Conservation (phyloP, 2,888 invertebrate species). For the Graphium colonna region DNA sequence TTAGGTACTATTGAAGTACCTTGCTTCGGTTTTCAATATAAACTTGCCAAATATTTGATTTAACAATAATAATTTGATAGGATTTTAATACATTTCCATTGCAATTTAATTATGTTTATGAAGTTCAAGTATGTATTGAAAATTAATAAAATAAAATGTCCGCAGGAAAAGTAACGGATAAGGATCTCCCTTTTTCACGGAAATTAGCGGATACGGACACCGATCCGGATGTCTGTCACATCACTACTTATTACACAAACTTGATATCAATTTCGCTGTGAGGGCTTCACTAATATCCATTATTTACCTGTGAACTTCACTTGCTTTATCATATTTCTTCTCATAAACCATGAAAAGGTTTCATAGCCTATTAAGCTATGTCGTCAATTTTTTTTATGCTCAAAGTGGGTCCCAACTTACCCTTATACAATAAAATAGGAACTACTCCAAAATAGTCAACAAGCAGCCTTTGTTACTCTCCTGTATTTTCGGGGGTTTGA, state of each 20-base stretch:
- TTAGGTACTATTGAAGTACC: too few species aligned
- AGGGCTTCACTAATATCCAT: background rate
- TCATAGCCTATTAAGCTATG: background rate
- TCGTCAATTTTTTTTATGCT: slow-evolving; percentile 24
- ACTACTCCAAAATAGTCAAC: slow-evolving; percentile 57
- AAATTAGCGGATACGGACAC: too few species aligned
- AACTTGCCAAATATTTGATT: too few species aligned
- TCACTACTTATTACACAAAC: background rate
- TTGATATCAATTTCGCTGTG: background rate
- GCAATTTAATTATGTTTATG: too few species aligned
- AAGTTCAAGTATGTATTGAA: too few species aligned
- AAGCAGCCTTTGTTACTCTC: slow-evolving; percentile 30
- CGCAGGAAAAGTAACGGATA: too few species aligned
- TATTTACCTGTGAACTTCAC: slow-evolving; percentile 20
- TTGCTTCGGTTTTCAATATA: too few species aligned
- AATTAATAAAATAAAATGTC: too few species aligned
- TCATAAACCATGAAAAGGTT: background rate
- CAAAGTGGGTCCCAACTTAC: slow-evolving; percentile 31
- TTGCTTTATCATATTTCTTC: slow-evolving; percentile 14
- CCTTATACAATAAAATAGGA: slow-evolving; percentile 31
- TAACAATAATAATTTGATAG: too few species aligned
- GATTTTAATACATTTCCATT: too few species aligned
- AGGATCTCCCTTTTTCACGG: too few species aligned
- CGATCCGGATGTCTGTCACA: too few species aligned
- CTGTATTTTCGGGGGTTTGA: background rate